These are phyloP conservation scores for Heliconius nattereri DNA, from an alignment of 1,140 invertebrate genomes.

Conservation along the genomic window DNA sequence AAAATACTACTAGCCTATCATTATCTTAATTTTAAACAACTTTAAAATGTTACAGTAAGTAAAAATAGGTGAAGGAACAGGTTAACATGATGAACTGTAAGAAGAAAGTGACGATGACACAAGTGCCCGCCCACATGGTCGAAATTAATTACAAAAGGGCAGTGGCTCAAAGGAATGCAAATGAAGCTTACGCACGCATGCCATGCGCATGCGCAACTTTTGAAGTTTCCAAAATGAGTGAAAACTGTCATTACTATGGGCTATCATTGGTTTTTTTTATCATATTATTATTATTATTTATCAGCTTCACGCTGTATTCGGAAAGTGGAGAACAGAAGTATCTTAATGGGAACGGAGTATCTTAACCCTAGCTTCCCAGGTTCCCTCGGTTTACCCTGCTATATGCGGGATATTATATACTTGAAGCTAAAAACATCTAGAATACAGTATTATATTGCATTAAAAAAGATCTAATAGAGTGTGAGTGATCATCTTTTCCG, in stretches of 20 bases:
- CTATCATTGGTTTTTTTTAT: neutral
- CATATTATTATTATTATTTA: neutral
- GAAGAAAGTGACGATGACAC: constrained; percentile 36
- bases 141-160: constrained; percentile 35
- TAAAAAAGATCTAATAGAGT: too few species aligned
- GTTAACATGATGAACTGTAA: constrained; percentile 24
- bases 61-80: constrained; percentile 21
- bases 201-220: constrained; percentile 31
- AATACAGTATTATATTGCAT: too few species aligned
- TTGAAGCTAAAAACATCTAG: too few species aligned
- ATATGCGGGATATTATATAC: too few species aligned
- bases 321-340: too few species aligned
- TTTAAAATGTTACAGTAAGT: constrained; percentile 12
- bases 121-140: constrained; percentile 35
- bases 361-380: too few species aligned
- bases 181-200: constrained; percentile 30
- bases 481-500: too few species aligned
- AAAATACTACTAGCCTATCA: neutral
- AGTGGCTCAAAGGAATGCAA: constrained; percentile 29
- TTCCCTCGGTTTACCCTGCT: too few species aligned
- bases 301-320: neutral
- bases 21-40: neutral
- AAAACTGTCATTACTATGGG: neutral
- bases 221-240: constrained; percentile 23
- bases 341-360: too few species aligned